A percentile compares a stretch with the other conserved stretches of the same genome.
Conservation (phyloP, 2,888 invertebrate genomes). For the Parnassius mnemosyne region DNA sequence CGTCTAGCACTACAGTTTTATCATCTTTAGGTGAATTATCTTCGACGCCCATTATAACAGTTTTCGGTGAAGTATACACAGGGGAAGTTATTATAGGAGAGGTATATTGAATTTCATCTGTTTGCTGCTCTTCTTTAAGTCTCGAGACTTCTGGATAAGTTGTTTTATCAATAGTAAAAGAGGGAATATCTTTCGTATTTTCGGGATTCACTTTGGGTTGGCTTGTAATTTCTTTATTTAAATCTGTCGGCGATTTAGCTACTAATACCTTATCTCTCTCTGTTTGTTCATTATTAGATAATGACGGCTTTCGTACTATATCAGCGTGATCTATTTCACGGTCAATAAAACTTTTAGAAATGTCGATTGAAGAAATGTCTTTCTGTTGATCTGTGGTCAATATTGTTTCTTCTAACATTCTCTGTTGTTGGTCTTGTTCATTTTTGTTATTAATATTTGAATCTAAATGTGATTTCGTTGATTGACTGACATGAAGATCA, state of each 20-base stretch:
- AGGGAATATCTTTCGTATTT: neutral
- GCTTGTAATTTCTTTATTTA: neutral
- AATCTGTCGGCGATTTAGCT: neutral
- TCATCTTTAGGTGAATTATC: neutral
- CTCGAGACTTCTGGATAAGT: neutral
- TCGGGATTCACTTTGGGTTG: neutral
- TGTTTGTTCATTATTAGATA: neutral
- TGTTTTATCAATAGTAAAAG: neutral
- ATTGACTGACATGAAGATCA: constrained; percentile 33
- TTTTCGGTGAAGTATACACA: neutral
- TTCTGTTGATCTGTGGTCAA: neutral
- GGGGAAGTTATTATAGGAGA: too few species aligned
- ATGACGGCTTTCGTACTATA: neutral
- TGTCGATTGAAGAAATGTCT: neutral
- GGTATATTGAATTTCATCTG: too few species aligned
- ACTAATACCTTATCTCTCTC: neutral
- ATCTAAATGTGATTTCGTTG: neutral
- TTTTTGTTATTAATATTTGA: neutral
- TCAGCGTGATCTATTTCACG: constrained; percentile 7
- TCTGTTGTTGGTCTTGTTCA: neutral
- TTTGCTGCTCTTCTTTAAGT: neutral
- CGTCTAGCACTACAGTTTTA: neutral
- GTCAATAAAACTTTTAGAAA: constrained; percentile 6
- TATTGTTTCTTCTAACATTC: neutral
- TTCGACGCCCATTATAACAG: neutral